Conservation (phyloP, 2,888 invertebrate species). For the Pandemis corylana region DNA sequence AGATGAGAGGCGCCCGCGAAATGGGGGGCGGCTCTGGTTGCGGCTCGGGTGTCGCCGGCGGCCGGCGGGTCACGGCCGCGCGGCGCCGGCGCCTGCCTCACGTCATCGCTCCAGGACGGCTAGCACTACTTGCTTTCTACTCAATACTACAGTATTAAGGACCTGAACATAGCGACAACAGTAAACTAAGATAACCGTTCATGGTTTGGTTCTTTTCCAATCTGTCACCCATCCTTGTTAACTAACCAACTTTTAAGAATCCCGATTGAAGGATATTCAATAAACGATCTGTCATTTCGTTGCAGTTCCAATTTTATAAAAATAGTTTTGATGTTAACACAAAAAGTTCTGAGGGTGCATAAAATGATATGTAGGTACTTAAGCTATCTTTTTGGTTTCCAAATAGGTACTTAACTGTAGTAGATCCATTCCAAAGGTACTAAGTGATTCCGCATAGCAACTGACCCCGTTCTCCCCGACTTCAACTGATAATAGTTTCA, state of each 20-base stretch:
- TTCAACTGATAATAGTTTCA: background rate
- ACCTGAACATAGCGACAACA: background rate
- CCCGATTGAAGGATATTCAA: background rate
- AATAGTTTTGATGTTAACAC: background rate
- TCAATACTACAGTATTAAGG: background rate
- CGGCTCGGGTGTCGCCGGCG: slow-evolving; percentile 68
- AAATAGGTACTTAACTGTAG: too few species aligned
- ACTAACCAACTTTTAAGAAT: background rate
- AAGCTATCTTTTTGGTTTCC: too few species aligned
- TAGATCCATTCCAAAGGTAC: too few species aligned
- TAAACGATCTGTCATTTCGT: background rate
- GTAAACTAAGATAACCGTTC: background rate
- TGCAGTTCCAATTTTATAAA: background rate
- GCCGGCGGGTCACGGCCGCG: slow-evolving; percentile 71
- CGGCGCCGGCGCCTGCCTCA: slow-evolving; percentile 70
- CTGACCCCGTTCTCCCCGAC: background rate
- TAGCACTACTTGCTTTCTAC: background rate
- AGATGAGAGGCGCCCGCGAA: slow-evolving; percentile 42
- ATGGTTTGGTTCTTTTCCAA: background rate
- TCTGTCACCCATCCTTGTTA: background rate
- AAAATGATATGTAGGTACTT: too few species aligned
- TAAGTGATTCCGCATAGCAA: background rate
- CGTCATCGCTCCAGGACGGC: slow-evolving; percentile 47
- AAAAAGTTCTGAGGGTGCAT: background rate
- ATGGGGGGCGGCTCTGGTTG: slow-evolving; percentile 57